Percentiles rank a stretch among this genome's conserved stretches.
These are phyloP conservation scores for Pogonus chalceus DNA, from an alignment of 1,140 invertebrate genomes.

Conservation along the genomic window DNA sequence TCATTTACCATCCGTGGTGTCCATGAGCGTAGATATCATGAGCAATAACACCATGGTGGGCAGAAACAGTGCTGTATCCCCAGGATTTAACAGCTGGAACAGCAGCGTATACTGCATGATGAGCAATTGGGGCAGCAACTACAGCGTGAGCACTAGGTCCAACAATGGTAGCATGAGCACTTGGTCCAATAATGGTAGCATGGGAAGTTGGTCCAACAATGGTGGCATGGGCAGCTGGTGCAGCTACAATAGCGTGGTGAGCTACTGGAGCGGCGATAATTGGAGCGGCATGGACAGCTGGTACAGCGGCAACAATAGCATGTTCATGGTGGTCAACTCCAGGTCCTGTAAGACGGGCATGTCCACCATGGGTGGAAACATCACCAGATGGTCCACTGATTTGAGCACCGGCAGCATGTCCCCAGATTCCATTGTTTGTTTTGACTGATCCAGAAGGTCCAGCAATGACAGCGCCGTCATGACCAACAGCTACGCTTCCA, in stretches of 20 bases:
- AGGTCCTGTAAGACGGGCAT: neutral
- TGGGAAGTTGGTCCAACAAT: neutral
- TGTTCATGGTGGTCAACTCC: neutral
- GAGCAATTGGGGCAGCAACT: neutral
- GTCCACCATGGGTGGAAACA: neutral
- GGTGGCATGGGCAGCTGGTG: neutral
- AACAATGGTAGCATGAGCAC: neutral
- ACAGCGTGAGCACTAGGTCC: neutral
- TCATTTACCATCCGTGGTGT: conserved; percentile 2
- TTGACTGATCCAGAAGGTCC: neutral
- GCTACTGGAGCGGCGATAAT: neutral
- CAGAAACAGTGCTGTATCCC: neutral
- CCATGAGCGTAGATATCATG: no score
- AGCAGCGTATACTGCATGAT: neutral
- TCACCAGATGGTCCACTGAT: conserved; percentile 1
- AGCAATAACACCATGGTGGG: neutral
- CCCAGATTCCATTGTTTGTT: neutral
- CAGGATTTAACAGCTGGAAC: neutral
- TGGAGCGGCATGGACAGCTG: neutral
- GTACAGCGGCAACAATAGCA: neutral
- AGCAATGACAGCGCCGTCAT: neutral
- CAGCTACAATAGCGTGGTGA: neutral
- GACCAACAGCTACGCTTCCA: neutral
- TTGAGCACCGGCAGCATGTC: neutral
- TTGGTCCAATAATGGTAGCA: conserved; percentile 1